These are phyloP conservation scores for Drosophila longiperda DNA, from an alignment of 2,888 invertebrate species.

Conservation along the genomic window DNA sequence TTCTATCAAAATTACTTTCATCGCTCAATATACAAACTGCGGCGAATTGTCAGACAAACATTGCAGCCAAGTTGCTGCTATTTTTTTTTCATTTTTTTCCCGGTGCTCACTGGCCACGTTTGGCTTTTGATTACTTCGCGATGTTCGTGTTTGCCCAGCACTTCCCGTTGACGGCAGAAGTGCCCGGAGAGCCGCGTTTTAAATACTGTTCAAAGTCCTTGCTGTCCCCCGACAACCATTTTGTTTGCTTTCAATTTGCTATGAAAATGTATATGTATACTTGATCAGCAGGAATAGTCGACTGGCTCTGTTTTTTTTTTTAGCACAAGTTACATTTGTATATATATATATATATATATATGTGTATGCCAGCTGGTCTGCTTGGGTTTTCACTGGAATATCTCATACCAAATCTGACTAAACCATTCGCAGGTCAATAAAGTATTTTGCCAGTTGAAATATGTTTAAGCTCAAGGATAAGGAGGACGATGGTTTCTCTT, in stretches of 20 bases:
- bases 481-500: background rate
- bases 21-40: slow-evolving; percentile 40
- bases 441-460: background rate
- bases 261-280: background rate
- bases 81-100: slow-evolving; percentile 22
- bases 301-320: background rate
- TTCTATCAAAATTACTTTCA: slow-evolving; percentile 2
- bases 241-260: slow-evolving; percentile 35
- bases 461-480: background rate
- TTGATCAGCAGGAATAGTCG: background rate
- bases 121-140: slow-evolving; percentile 61
- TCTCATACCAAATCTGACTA: background rate
- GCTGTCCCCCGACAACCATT: slow-evolving; percentile 23
- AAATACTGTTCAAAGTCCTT: slow-evolving; percentile 11
- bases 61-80: slow-evolving; percentile 11
- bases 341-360: background rate
- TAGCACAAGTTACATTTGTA: background rate
- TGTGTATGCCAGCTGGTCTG: background rate
- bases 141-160: slow-evolving; percentile 63
- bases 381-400: background rate
- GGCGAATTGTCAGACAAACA: slow-evolving; percentile 48
- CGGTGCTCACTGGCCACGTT: slow-evolving; percentile 16
- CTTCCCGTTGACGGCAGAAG: slow-evolving; percentile 38
- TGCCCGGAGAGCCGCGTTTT: slow-evolving; percentile 2
- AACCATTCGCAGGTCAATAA: background rate